Percentiles rank a stretch among this genome's conserved stretches.
Evolutionary conservation across 2,888 invertebrate genomes (phyloP).

Genomic region (Watsonalla cultraria): DNA sequence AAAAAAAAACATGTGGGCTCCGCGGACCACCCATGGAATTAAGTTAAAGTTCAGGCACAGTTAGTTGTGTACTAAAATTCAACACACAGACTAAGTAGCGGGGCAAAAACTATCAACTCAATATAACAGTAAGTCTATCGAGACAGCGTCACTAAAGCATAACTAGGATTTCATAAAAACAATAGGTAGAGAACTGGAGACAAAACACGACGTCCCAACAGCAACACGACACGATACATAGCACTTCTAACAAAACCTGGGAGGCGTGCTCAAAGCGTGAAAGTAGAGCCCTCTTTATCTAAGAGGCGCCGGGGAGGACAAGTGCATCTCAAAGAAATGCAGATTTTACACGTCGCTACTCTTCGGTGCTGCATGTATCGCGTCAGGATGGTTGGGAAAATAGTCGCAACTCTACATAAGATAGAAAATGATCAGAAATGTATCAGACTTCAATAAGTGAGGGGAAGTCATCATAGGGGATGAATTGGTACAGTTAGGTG

Average conservation of each 20-base stretch:
- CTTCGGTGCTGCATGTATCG: slow-evolving; percentile 69
- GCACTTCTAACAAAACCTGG: slow-evolving; percentile 61
- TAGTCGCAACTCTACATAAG: slow-evolving; percentile 4
- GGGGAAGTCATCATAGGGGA: no score
- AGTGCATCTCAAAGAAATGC: slow-evolving; percentile 80
- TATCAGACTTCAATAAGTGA: no score
- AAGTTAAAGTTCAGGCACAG: no score
- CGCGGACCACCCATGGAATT: no score
- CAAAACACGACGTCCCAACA: slow-evolving; percentile 42
- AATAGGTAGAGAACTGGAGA: slow-evolving; percentile 16
- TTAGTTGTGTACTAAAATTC: no score
- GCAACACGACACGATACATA: slow-evolving; percentile 22
- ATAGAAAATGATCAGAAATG: slow-evolving; percentile 10
- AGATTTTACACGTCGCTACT: slow-evolving; percentile 79
- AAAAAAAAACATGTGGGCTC: no score
- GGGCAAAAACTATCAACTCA: no score
- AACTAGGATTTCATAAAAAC: neutral
- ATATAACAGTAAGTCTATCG: no score
- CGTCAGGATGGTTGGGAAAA: slow-evolving; percentile 38
- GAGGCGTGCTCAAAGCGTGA: slow-evolving; percentile 68
- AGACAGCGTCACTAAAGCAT: neutral
- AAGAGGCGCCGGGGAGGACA: slow-evolving; percentile 65
- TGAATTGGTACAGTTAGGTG: no score
- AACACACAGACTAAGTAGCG: no score
- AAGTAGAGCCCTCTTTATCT: slow-evolving; percentile 75